A percentile compares a stretch with the other conserved stretches of the same genome.
These are phyloP conservation scores for Parnassius glacialis DNA, from an alignment of 2,888 invertebrate genomes.

Conservation along the genomic window DNA sequence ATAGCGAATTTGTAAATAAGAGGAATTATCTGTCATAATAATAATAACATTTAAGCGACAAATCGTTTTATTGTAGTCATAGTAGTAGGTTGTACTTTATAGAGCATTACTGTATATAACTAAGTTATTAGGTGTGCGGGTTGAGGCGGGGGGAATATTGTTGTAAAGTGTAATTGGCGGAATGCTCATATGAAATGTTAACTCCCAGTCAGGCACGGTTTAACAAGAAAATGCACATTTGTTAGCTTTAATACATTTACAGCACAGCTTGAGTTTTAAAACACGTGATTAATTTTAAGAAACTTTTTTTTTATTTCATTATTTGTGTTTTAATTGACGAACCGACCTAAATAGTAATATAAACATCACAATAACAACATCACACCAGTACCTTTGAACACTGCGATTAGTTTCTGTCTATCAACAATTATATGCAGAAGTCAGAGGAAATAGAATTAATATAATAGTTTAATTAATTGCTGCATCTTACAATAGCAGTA, in stretches of 20 bases:
- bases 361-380: constrained; percentile 67
- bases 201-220: constrained; percentile 49
- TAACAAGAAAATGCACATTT: constrained; percentile 68
- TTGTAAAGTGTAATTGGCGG: constrained; percentile 19
- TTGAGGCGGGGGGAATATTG: constrained; percentile 28
- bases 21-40: constrained; percentile 80
- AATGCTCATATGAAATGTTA: constrained; percentile 17
- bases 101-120: constrained; percentile 62
- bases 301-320: constrained; percentile 36
- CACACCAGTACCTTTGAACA: constrained; percentile 46
- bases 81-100: constrained; percentile 72
- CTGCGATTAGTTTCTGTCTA: constrained; percentile 22
- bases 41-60: constrained; percentile 74
- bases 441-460: constrained; percentile 15
- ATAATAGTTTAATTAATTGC: constrained; percentile 35
- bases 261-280: constrained; percentile 61
- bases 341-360: constrained; percentile 40
- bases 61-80: constrained; percentile 79
- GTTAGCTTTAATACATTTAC: constrained; percentile 66
- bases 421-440: constrained; percentile 20
- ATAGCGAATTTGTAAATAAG: constrained; percentile 79
- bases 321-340: constrained; percentile 33
- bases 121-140: constrained; percentile 59
- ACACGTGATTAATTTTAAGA: constrained; percentile 34
- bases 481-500: constrained; percentile 63